phyloP scores from a whole-genome alignment of 2,888 invertebrate genomes.

The Digitonthophagus gazella region DNA sequence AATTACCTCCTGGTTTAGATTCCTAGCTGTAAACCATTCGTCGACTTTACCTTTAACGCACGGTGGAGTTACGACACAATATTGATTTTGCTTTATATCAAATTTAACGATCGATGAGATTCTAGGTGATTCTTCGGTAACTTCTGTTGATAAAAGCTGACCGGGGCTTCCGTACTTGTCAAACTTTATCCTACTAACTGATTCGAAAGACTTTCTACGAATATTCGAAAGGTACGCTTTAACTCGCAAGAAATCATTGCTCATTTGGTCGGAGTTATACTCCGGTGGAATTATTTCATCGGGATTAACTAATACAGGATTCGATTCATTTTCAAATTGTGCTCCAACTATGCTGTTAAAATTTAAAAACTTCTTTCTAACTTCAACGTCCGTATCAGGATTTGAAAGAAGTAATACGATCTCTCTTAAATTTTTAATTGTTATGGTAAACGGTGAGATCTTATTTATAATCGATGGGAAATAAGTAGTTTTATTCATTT shows the following conservation, averaged over 20 bases:
- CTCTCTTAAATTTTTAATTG: background rate
- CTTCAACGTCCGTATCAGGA: conserved; percentile 6
- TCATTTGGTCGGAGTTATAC: background rate
- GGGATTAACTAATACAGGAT: conserved; percentile 1
- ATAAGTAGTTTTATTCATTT: background rate
- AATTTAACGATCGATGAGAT: too few species aligned
- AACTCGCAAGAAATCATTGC: conserved; percentile 4
- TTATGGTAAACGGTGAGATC: background rate
- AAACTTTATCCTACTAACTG: too few species aligned
- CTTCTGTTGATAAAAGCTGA: too few species aligned
- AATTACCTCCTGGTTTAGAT: too few species aligned
- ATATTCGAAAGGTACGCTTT: background rate
- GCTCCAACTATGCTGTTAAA: conserved; percentile 7
- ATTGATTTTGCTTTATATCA: too few species aligned
- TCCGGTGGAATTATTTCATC: conserved; percentile 14
- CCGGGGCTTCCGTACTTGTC: too few species aligned
- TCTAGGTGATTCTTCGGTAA: too few species aligned
- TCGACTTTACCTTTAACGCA: too few species aligned
- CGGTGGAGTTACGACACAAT: too few species aligned
- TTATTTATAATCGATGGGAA: background rate
- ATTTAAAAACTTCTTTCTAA: background rate
- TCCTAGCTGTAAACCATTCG: too few species aligned
- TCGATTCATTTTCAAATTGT: background rate
- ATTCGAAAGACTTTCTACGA: too few species aligned
- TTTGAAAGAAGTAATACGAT: background rate